Evolutionary conservation across 2,888 invertebrate species (phyloP), one percentile per base, ranked within the genome.

Genomic region (Steromphala cineraria): DNA sequence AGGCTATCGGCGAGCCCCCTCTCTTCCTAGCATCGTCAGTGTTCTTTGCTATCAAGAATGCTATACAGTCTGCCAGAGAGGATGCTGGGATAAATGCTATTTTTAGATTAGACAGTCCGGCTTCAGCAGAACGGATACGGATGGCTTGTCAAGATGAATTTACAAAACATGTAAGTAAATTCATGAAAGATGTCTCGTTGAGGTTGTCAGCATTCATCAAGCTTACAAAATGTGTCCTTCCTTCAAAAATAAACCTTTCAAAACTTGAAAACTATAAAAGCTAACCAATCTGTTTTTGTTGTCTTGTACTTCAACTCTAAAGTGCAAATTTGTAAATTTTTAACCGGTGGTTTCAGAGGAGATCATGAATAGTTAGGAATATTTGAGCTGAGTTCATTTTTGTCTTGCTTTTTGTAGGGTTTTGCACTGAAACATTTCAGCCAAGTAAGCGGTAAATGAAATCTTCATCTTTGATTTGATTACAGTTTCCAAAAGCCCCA

Each of bases 81-180:
- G 87, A 90, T 53, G 77, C 84, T 71, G 90, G 89, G 0, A 56
- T 84, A 3, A 53, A 55, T 2, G 87, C 86, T 0, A 75, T 84
- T 53, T 97, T 97, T 90, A 92, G 94, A 62, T 83, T 92, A 28
- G 95, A 97, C 89, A 95, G 97, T 1, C 98, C 98, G 1, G 97
- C 98, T 0, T 98, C 98, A 0, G 95, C 97, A 0, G 97, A 97
- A 17, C 95, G 96, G 81, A 98, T 99, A 88, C 95, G 98, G 76
- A 96, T 97, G 96, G 96, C 97, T 15, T 98, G 98, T 90, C 95
- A 95, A 87, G 98, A 98, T 93, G 94, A 96, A 67, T 83, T 91
- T 76, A 80, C 82, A 13, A 76, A 83, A 76, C 80, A 84, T 82
- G 88, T 88, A 17, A 77, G 80, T 82, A 24, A 10, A 10, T 10